These are phyloP conservation scores for Hoplias malabaricus DNA, from an alignment of 2,113 vertebrate species.

Conservation along the genomic window DNA sequence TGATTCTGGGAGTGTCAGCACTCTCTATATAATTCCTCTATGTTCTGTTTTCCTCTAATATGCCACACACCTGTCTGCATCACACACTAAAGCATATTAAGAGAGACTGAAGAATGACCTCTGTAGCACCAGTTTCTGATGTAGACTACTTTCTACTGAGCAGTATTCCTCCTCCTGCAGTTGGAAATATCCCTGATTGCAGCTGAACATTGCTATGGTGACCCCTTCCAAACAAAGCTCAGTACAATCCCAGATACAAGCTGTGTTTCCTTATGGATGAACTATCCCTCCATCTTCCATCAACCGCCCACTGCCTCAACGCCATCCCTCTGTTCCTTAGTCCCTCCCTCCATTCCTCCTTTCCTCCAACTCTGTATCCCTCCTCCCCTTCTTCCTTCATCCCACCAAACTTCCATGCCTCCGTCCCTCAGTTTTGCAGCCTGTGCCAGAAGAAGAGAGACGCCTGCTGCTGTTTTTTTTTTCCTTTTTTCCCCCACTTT, in stretches of 20 bases:
- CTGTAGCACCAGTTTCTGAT: neutral
- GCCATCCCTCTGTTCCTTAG: neutral
- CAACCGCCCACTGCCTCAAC: conserved; percentile 19
- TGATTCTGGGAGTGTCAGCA: no score
- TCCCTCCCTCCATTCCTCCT: no score
- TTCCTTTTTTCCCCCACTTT: conserved; percentile 45
- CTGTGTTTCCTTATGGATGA: conserved; percentile 16
- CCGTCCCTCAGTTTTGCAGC: neutral
- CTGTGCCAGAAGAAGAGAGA: conserved; percentile 28
- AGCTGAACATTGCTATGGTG: neutral
- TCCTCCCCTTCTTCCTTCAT: no score
- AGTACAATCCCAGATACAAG: neutral
- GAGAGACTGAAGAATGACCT: no score
- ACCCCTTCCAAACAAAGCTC: conserved; percentile 1
- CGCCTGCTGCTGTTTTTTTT: conserved; percentile 38
- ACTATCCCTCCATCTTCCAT: conserved; percentile 13
- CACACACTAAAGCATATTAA: no score
- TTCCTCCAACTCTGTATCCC: no score
- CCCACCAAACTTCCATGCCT: no score
- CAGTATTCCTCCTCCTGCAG: neutral
- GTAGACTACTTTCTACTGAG: neutral
- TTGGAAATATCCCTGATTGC: conserved; percentile 1
- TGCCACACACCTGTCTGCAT: no score
- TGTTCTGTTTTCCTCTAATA: no score
- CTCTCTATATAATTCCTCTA: no score